A percentile compares a stretch with the other conserved stretches of the same genome.
Conservation (phyloP, 2,113 vertebrate species). For the Numenius arquata region DNA sequence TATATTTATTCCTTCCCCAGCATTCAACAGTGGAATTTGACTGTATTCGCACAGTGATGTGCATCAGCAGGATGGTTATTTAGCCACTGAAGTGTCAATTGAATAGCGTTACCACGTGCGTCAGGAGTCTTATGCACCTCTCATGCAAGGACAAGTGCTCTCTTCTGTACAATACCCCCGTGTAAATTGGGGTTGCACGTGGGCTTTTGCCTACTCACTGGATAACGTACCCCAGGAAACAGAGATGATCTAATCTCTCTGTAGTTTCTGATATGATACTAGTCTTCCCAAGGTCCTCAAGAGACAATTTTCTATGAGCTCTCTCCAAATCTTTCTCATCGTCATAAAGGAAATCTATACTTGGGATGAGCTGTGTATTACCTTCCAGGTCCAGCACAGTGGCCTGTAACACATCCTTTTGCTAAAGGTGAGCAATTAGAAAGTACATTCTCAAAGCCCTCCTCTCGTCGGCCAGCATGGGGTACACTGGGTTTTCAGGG, state of each 20-base stretch:
- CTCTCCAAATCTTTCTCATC: not conserved
- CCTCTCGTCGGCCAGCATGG: not conserved
- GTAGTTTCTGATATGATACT: not conserved
- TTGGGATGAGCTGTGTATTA: not conserved
- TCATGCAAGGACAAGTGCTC: not conserved
- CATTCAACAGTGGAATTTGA: not conserved
- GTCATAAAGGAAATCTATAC: not conserved
- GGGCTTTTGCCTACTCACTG: not conserved
- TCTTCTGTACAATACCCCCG: not conserved
- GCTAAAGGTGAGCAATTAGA: not conserved
- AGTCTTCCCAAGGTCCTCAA: not conserved
- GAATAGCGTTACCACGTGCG: not conserved
- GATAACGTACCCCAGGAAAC: not conserved
- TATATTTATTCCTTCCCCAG: not conserved
- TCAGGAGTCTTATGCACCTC: not conserved
- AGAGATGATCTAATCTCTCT: not conserved
- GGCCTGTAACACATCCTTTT: not conserved
- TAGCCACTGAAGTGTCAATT: not conserved
- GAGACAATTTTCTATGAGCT: not conserved
- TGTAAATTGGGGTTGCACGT: not conserved
- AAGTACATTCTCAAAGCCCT: not conserved
- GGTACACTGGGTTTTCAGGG: not conserved
- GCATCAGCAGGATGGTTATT: not conserved
- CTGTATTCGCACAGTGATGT: not conserved
- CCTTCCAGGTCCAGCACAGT: not conserved